Percentiles rank a stretch among this genome's conserved stretches.
phyloP scores from a whole-genome alignment of 2,888 invertebrate species.

The Latheticus oryzae region DNA sequence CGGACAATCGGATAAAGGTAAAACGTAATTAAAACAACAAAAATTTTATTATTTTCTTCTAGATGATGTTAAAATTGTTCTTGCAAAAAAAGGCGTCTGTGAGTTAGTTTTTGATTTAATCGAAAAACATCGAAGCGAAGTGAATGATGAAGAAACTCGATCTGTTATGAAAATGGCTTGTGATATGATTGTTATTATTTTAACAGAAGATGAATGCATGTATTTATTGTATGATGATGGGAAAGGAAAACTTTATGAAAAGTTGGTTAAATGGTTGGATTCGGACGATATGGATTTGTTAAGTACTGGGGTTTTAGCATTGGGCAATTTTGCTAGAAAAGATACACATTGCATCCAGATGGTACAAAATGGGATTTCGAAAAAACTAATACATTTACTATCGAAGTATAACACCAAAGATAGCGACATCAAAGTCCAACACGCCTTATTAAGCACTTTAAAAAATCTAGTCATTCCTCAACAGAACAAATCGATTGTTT shows the following conservation, averaged over 20 bases:
- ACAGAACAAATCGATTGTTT: slow-evolving; percentile 79
- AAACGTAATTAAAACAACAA: slow-evolving; percentile 38
- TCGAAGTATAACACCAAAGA: slow-evolving; percentile 71
- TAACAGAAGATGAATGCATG: slow-evolving; percentile 93
- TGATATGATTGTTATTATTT: slow-evolving; percentile 84
- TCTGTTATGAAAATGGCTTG: slow-evolving; percentile 85
- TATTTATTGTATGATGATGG: slow-evolving; percentile 82
- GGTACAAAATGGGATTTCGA: slow-evolving; percentile 82
- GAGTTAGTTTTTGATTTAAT: slow-evolving; percentile 80
- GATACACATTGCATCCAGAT: slow-evolving; percentile 87
- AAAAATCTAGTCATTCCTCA: slow-evolving; percentile 81
- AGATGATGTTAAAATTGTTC: slow-evolving; percentile 82
- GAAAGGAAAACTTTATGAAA: slow-evolving; percentile 77
- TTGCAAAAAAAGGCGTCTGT: slow-evolving; percentile 82
- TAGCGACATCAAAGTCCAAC: slow-evolving; percentile 74
- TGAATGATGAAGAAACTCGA: slow-evolving; percentile 74
- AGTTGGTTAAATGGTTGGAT: slow-evolving; percentile 82
- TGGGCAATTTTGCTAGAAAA: slow-evolving; percentile 91
- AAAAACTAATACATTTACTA: slow-evolving; percentile 73
- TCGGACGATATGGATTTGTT: slow-evolving; percentile 79
- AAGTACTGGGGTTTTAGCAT: slow-evolving; percentile 85
- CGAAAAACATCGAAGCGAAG: slow-evolving; percentile 74
- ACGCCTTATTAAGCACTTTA: slow-evolving; percentile 82
- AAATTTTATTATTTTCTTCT: slow-evolving; percentile 49
- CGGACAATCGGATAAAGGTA: slow-evolving; percentile 82